A percentile compares a stretch with the other conserved stretches of the same genome.
Conservation (phyloP, 2,797 vertebrate genomes). For the Enteromius treurensis region DNA sequence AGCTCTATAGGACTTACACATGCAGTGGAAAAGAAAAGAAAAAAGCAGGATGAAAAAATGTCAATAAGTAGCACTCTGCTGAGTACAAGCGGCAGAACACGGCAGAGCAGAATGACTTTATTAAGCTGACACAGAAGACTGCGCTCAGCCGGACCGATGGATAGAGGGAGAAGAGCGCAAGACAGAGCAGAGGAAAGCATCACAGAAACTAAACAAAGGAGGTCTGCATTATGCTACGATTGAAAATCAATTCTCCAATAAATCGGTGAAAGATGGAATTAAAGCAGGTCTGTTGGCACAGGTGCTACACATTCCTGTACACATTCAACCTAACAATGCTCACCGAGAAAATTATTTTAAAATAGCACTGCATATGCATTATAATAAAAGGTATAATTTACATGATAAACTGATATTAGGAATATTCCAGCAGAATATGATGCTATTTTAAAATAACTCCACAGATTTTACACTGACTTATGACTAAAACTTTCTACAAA, state of each 20-base stretch:
- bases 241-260: constrained; percentile 52
- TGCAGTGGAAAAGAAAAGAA: constrained; percentile 55
- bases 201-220: constrained; percentile 36
- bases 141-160: constrained; percentile 48
- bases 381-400: background rate
- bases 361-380: background rate
- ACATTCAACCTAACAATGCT: background rate
- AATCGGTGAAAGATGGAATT: constrained; percentile 38
- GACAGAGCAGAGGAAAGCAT: constrained; percentile 29
- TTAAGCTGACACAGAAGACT: constrained; percentile 64
- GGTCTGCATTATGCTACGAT: constrained; percentile 35
- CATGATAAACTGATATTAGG: background rate
- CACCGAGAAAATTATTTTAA: background rate
- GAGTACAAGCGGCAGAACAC: constrained; percentile 63
- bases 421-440: background rate
- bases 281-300: background rate
- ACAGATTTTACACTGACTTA: background rate
- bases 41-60: constrained; percentile 56
- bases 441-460: background rate
- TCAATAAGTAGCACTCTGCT: constrained; percentile 61
- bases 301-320: background rate
- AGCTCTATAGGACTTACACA: constrained; percentile 54
- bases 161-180: constrained; percentile 30
- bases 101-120: constrained; percentile 60
- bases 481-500: background rate